Percentiles rank a stretch among this genome's conserved stretches.
Conservation (phyloP, 2,888 invertebrate genomes). For the Geotrupes spiniger region DNA sequence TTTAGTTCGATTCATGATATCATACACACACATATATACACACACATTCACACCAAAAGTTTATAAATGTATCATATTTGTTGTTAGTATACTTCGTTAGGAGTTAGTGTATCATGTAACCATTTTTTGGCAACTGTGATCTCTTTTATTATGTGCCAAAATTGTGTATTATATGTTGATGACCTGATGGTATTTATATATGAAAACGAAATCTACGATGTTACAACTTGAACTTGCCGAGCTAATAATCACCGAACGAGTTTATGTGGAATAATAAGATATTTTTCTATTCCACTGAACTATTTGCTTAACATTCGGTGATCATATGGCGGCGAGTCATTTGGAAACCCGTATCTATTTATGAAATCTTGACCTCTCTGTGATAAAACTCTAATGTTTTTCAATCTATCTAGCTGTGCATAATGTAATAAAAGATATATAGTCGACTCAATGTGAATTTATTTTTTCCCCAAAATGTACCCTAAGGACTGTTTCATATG, state of each 20-base stretch:
- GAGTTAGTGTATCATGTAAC: constrained; percentile 13
- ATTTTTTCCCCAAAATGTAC: no score
- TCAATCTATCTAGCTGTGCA: constrained; percentile 16
- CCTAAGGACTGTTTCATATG: no score
- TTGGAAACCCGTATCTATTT: constrained; percentile 11
- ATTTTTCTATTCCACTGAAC: no score
- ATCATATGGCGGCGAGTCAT: no score
- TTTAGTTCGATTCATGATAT: neutral
- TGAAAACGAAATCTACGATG: constrained; percentile 6
- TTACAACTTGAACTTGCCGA: no score
- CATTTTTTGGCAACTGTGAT: constrained; percentile 35
- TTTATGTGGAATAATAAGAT: no score
- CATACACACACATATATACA: no score
- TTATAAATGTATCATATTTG: constrained; percentile 8
- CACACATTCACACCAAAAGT: neutral
- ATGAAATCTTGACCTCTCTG: constrained; percentile 20
- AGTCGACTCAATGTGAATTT: no score
- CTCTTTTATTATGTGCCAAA: constrained; percentile 38
- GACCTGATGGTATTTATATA: constrained; percentile 31
- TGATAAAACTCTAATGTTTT: constrained; percentile 21
- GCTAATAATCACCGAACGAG: constrained; percentile 5
- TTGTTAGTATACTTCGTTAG: constrained; percentile 17
- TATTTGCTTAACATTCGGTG: no score
- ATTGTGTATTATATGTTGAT: constrained; percentile 30
- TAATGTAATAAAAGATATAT: constrained; percentile 8